Percentiles rank a stretch among this genome's conserved stretches.
Evolutionary conservation across 2,113 vertebrate species (phyloP).

Genomic region (Salvelinus sp.): DNA sequence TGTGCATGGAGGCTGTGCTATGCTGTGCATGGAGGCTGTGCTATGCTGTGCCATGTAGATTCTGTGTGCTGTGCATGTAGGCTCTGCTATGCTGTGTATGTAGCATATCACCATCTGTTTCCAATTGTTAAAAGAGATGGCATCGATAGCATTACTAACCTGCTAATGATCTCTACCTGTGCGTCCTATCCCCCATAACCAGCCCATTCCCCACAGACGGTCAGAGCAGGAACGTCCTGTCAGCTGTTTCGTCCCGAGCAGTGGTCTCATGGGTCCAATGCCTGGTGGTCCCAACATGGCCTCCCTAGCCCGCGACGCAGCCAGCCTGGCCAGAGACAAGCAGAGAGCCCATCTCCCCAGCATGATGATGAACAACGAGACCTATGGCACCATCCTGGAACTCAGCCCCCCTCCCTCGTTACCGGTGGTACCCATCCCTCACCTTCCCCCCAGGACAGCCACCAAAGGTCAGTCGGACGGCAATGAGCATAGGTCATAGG

Average conservation of each 20-base stretch:
- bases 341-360: slow-evolving; percentile 81
- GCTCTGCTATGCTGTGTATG: too few relatives aligned
- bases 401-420: slow-evolving; percentile 59
- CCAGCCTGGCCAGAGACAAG: slow-evolving; percentile 80
- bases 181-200: neutral
- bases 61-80: too few relatives aligned
- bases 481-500: neutral
- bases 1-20: too few relatives aligned
- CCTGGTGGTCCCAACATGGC: slow-evolving; percentile 71
- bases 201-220: slow-evolving; percentile 90
- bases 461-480: slow-evolving; percentile 76
- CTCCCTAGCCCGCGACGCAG: slow-evolving; percentile 81
- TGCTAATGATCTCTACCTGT: neutral
- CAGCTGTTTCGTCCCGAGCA: slow-evolving; percentile 86
- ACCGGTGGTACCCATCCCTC: slow-evolving; percentile 68
- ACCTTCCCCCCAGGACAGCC: slow-evolving; percentile 82
- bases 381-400: slow-evolving; percentile 87
- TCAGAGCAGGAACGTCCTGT: slow-evolving; percentile 84
- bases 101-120: neutral
- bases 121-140: neutral
- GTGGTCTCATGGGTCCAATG: slow-evolving; percentile 68
- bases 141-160: neutral
- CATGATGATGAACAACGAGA: slow-evolving; percentile 87
- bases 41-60: too few relatives aligned
- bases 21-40: too few relatives aligned